A percentile compares a stretch with the other conserved stretches of the same genome.
phyloP scores from a whole-genome alignment of 1,140 invertebrate genomes.

The Battus philenor region DNA sequence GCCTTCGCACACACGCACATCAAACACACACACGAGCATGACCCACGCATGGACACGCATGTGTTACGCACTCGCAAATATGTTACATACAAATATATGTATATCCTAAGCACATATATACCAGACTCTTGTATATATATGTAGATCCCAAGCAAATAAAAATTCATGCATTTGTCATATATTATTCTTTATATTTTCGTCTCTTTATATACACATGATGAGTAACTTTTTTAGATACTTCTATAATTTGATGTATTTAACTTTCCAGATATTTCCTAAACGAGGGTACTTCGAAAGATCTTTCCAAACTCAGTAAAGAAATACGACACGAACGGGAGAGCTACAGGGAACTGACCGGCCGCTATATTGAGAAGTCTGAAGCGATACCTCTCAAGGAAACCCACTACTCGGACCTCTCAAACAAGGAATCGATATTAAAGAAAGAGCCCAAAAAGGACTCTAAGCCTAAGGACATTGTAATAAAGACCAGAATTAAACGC shows the following conservation, averaged over 20 bases:
- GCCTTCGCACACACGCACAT: not conserved
- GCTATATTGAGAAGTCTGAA: conserved; percentile 65
- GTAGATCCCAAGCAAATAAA: too few relatives aligned
- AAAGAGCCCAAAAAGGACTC: conserved; percentile 58
- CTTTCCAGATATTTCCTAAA: conserved; percentile 54
- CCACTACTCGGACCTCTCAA: conserved; percentile 58
- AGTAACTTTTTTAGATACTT: too few relatives aligned
- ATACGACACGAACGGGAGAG: conserved; percentile 68
- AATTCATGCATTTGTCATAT: too few relatives aligned
- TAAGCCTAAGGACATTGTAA: conserved; percentile 54
- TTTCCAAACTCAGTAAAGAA: conserved; percentile 68
- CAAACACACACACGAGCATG: conserved; percentile 9
- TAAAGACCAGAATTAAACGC: conserved; percentile 65
- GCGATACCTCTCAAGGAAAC: conserved; percentile 52
- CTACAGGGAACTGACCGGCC: conserved; percentile 67
- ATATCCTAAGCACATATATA: too few relatives aligned
- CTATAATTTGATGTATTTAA: too few relatives aligned
- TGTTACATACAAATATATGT: too few relatives aligned
- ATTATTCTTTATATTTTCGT: too few relatives aligned
- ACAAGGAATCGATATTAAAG: conserved; percentile 53
- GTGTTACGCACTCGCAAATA: too few relatives aligned
- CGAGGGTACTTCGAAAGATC: conserved; percentile 65
- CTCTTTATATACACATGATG: too few relatives aligned
- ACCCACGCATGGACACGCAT: too few relatives aligned
- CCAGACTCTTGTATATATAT: too few relatives aligned